These are phyloP conservation scores for Agrilus mali DNA, from an alignment of 2,888 invertebrate genomes.

Conservation along the genomic window DNA sequence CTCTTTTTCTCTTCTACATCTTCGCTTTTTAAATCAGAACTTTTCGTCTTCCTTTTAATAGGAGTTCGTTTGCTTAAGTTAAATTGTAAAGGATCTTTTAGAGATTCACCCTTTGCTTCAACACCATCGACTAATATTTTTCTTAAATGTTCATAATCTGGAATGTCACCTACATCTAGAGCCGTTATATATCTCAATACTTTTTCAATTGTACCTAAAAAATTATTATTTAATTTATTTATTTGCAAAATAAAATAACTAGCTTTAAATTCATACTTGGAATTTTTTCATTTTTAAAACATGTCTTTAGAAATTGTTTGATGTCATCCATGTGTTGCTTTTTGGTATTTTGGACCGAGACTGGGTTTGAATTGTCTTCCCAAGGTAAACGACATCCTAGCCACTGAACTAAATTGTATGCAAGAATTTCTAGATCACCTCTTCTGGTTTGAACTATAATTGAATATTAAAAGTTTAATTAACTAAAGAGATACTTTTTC, in stretches of 20 bases:
- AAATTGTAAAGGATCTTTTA: slow-evolving; percentile 48
- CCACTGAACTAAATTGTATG: slow-evolving; percentile 92
- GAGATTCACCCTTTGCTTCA: slow-evolving; percentile 44
- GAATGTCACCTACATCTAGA: slow-evolving; percentile 55
- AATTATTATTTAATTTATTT: neutral
- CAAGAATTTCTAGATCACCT: slow-evolving; percentile 88
- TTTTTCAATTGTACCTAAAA: slow-evolving; percentile 47
- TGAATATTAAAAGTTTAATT: slow-evolving; percentile 27
- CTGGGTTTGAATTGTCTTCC: slow-evolving; percentile 52
- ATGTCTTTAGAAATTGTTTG: slow-evolving; percentile 31
- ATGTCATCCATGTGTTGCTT: slow-evolving; percentile 52
- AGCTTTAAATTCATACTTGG: slow-evolving; percentile 30
- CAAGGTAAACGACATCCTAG: slow-evolving; percentile 72
- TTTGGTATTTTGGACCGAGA: slow-evolving; percentile 54
- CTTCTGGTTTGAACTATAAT: slow-evolving; percentile 64
- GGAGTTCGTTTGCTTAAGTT: slow-evolving; percentile 17
- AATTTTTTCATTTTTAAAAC: slow-evolving; percentile 28
- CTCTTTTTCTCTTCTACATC: slow-evolving; percentile 13
- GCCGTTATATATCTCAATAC: slow-evolving; percentile 56
- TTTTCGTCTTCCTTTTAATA: slow-evolving; percentile 13
- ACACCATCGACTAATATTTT: slow-evolving; percentile 53
- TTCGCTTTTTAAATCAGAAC: slow-evolving; percentile 4
- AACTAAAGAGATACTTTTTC: neutral
- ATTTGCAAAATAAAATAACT: neutral
- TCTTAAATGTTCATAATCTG: slow-evolving; percentile 62